A percentile compares a stretch with the other conserved stretches of the same genome.
These are phyloP conservation scores for Sturnira hondurensis DNA, from an alignment of 2,113 vertebrate species.

Conservation along the genomic window DNA sequence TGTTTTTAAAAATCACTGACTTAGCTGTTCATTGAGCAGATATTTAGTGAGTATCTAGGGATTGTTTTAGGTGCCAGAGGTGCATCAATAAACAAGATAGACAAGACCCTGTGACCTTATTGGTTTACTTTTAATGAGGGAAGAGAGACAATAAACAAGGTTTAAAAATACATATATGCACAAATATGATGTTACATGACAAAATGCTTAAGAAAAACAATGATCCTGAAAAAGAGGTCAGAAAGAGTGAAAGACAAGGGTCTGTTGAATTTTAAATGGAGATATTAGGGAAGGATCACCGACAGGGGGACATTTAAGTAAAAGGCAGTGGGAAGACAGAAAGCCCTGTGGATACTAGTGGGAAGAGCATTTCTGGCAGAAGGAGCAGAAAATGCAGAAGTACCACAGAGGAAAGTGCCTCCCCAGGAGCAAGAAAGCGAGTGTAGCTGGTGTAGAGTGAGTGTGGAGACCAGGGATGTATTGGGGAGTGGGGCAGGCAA, in stretches of 20 bases:
- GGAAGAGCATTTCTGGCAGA: background rate
- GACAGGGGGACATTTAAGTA: background rate
- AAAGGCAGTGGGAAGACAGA: background rate
- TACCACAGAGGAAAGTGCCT: background rate
- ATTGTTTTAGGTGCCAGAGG: background rate
- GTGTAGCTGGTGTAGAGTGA: background rate
- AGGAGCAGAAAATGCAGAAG: background rate
- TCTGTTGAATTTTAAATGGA: background rate
- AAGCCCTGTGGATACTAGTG: rapidly evolving
- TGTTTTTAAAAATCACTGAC: background rate
- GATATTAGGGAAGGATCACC: background rate
- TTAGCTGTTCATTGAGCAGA: background rate
- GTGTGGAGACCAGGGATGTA: background rate
- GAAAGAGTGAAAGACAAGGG: background rate
- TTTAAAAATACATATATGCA: background rate
- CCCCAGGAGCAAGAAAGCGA: background rate
- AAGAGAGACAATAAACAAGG: background rate
- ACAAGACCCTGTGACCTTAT: background rate
- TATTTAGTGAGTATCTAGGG: background rate
- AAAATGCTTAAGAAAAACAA: background rate
- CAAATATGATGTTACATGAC: background rate
- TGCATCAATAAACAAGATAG: background rate
- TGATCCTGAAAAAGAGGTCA: background rate
- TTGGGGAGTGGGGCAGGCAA: rapidly evolving
- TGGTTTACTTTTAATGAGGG: background rate